Evolutionary conservation across 2,113 vertebrate genomes (phyloP).

Genomic region (Phalacrocorax pelagicus): DNA sequence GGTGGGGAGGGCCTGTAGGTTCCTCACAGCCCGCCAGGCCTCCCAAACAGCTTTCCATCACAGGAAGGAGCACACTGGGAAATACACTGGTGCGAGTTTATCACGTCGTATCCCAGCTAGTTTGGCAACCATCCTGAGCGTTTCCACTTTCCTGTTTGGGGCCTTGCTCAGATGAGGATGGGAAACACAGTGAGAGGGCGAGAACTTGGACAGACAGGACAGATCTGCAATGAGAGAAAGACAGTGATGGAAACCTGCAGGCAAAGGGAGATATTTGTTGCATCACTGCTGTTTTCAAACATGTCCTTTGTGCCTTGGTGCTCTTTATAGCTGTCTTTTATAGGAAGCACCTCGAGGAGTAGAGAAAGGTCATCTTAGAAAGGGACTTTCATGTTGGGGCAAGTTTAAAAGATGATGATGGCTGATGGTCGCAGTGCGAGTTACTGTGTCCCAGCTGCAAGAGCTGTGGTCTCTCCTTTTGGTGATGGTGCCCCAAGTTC

Average conservation of each 20-base stretch:
- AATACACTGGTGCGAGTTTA: background rate
- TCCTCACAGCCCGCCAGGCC: background rate
- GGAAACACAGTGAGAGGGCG: fast-evolving
- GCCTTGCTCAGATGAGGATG: background rate
- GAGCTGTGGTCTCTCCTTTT: background rate
- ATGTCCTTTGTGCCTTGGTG: background rate
- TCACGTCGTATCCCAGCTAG: fast-evolving
- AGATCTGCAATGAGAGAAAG: background rate
- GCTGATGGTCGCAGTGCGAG: background rate
- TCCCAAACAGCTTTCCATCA: background rate
- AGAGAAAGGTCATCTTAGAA: background rate
- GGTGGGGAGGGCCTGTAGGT: background rate
- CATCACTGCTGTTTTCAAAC: background rate
- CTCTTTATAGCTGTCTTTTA: background rate
- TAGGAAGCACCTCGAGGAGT: too few relatives aligned
- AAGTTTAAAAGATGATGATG: fast-evolving
- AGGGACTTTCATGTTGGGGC: background rate
- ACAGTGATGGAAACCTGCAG: background rate
- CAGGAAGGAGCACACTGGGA: background rate
- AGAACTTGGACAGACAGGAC: background rate
- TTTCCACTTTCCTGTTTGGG: background rate
- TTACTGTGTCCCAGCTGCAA: fast-evolving
- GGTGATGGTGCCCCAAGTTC: background rate
- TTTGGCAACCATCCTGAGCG: background rate
- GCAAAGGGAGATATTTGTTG: background rate